phyloP scores from a whole-genome alignment of 2,888 invertebrate genomes.

The Acrobeloides nanus region DNA sequence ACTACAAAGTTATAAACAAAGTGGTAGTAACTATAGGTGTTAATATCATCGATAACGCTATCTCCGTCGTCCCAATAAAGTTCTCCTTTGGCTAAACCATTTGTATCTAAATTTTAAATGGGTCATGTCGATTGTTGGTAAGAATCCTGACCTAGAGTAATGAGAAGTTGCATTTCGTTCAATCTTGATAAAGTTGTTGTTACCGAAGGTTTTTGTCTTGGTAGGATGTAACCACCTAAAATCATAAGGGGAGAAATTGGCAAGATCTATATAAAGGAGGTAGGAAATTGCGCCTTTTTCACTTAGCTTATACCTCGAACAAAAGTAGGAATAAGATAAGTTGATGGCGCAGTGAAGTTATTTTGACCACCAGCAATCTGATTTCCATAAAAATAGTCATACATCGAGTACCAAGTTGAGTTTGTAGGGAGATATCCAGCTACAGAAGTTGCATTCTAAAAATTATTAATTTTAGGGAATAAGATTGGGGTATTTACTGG shows the following conservation, averaged over 20 bases:
- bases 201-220: slow-evolving; percentile 54
- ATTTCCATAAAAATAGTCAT: slow-evolving; percentile 24
- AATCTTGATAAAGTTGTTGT: slow-evolving; percentile 57
- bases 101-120: too few relatives aligned
- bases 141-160: too few relatives aligned
- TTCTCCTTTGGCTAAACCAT: slow-evolving; percentile 17
- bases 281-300: too few relatives aligned
- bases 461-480: too few relatives aligned
- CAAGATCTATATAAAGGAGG: too few relatives aligned
- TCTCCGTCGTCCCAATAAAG: slow-evolving; percentile 31
- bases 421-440: slow-evolving; percentile 51
- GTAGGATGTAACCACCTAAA: slow-evolving; percentile 63
- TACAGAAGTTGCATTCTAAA: slow-evolving; percentile 14
- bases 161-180: slow-evolving; percentile 65
- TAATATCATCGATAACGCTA: too few relatives aligned
- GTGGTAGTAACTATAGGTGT: too few relatives aligned
- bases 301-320: too few relatives aligned
- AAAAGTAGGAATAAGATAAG: slow-evolving; percentile 21
- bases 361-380: slow-evolving; percentile 7
- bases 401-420: slow-evolving; percentile 48
- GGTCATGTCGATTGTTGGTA: too few relatives aligned
- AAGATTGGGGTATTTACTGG: too few relatives aligned
- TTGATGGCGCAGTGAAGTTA: slow-evolving; percentile 17
- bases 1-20: too few relatives aligned
- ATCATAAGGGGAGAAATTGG: too few relatives aligned